phyloP scores from a whole-genome alignment of 2,888 invertebrate species.

The Hydroisotoma schaefferi region DNA sequence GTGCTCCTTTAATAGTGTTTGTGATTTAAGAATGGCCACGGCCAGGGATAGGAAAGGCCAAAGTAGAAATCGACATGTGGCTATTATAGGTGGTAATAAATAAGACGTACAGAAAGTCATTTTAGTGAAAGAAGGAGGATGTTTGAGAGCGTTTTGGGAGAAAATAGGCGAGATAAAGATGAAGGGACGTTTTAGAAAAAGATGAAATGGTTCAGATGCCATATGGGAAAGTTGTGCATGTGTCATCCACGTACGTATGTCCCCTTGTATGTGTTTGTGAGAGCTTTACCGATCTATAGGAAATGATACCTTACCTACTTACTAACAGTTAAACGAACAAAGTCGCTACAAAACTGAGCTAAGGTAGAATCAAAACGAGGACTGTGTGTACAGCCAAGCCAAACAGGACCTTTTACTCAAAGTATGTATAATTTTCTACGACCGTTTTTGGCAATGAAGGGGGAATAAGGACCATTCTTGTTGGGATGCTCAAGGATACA shows the following conservation, averaged over 20 bases:
- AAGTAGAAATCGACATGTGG: constrained; percentile 21
- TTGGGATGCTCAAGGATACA: constrained; percentile 19
- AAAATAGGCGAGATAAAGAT: constrained; percentile 7
- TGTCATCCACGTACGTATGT: too few relatives aligned
- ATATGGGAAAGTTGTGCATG: constrained; percentile 20
- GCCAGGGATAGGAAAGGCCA: constrained; percentile 11
- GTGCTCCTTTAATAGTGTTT: constrained; percentile 13
- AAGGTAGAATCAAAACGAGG: too few relatives aligned
- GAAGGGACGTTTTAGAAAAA: neutral
- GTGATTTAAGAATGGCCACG: constrained; percentile 18
- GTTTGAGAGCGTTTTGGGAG: neutral
- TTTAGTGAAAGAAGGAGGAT: constrained; percentile 4
- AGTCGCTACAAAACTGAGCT: too few relatives aligned
- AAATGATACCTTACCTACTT: too few relatives aligned
- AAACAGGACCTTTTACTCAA: too few relatives aligned
- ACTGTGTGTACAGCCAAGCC: too few relatives aligned
- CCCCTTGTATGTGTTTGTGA: too few relatives aligned
- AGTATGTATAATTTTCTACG: neutral
- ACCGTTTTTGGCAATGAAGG: constrained; percentile 16
- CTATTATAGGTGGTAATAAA: constrained; percentile 25
- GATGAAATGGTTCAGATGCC: constrained; percentile 20
- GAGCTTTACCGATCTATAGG: too few relatives aligned
- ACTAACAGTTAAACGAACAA: too few relatives aligned
- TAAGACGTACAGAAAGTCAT: constrained; percentile 18
- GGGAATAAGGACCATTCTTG: constrained; percentile 33